A percentile compares a stretch with the other conserved stretches of the same genome.
These are phyloP conservation scores for Sebastes goodei DNA, from an alignment of 2,797 vertebrate genomes.

Conservation along the genomic window DNA sequence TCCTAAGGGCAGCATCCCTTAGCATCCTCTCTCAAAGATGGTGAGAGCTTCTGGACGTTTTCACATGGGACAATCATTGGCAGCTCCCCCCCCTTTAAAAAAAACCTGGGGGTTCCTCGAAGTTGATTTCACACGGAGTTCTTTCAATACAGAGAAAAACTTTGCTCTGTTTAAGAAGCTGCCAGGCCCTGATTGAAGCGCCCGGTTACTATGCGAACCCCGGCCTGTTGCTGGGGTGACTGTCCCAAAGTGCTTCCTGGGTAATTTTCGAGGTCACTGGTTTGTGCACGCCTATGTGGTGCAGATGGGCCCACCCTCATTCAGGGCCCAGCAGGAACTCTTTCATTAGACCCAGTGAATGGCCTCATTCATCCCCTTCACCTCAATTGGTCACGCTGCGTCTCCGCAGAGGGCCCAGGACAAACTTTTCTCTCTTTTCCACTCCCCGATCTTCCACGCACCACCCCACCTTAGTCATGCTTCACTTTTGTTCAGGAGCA, in stretches of 20 bases:
- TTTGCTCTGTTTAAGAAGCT: conserved; percentile 76
- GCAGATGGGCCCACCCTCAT: conserved; percentile 84
- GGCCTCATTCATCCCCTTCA: conserved; percentile 83
- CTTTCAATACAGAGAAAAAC: conserved; percentile 73
- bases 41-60: conserved; percentile 53
- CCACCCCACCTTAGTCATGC: conserved; percentile 79
- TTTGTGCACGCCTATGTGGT: conserved; percentile 85
- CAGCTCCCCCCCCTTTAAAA: conserved; percentile 33
- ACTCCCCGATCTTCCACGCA: conserved; percentile 70
- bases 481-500: conserved; percentile 70
- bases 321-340: conserved; percentile 80
- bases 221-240: conserved; percentile 84
- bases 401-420: conserved; percentile 76
- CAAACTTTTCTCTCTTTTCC: conserved; percentile 79
- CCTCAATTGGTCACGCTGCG: conserved; percentile 82
- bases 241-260: conserved; percentile 85
- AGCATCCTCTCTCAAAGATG: conserved; percentile 54
- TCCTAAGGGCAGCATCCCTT: conserved; percentile 47
- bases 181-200: conserved; percentile 80
- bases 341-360: conserved; percentile 84
- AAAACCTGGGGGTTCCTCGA: conserved; percentile 41
- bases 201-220: conserved; percentile 83
- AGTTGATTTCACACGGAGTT: conserved; percentile 78
- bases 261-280: conserved; percentile 88
- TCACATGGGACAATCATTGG: conserved; percentile 71